phyloP scores from a whole-genome alignment of 2,113 vertebrate genomes.

The Promerops cafer region DNA sequence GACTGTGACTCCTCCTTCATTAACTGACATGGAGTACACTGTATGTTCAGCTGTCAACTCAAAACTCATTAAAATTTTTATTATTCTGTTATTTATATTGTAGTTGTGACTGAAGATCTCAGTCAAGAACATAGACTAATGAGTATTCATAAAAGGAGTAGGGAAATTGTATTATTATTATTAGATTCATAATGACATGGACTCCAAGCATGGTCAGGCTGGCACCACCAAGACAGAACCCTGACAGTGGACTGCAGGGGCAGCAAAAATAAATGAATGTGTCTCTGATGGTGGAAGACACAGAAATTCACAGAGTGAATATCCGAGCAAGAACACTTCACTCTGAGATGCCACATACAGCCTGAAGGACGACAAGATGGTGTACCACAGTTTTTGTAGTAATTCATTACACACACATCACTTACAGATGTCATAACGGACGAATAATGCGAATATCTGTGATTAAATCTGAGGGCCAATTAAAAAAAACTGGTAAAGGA shows the following conservation, averaged over 20 bases:
- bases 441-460: background rate
- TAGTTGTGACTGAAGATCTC: background rate
- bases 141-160: background rate
- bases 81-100: background rate
- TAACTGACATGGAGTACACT: background rate
- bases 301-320: background rate
- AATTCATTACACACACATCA: background rate
- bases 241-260: background rate
- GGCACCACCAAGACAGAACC: background rate
- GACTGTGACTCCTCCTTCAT: background rate
- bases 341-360: background rate
- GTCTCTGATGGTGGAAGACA: background rate
- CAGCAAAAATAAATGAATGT: background rate
- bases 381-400: background rate
- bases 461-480: background rate
- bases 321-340: background rate
- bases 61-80: background rate
- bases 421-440: background rate
- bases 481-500: background rate
- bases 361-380: background rate
- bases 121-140: background rate
- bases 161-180: background rate
- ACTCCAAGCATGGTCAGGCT: background rate
- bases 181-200: background rate
- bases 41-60: accelerated